Conservation (phyloP, 2,888 invertebrate genomes). For the Lepetodrilus schrolli region DNA sequence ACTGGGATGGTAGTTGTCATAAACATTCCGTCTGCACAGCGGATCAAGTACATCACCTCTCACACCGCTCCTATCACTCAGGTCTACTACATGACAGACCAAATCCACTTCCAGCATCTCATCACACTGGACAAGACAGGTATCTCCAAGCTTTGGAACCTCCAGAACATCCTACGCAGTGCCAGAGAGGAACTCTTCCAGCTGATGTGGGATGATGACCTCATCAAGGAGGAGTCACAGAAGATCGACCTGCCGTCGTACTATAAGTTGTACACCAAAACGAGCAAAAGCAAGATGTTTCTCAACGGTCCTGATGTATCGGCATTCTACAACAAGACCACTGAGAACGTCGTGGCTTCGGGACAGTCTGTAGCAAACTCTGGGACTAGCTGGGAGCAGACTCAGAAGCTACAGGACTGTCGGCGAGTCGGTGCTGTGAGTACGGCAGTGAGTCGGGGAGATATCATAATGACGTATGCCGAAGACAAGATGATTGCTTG, state of each 20-base stretch:
- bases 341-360: conserved; percentile 27
- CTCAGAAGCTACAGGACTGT: conserved; percentile 34
- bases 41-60: conserved; percentile 36
- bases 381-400: conserved; percentile 36
- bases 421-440: conserved; percentile 2
- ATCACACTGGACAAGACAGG: conserved; percentile 34
- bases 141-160: conserved; percentile 40
- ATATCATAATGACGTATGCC: conserved; percentile 33
- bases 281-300: conserved; percentile 38
- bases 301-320: conserved; percentile 46
- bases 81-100: conserved; percentile 39
- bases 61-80: conserved; percentile 28
- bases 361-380: conserved; percentile 33
- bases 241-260: conserved; percentile 39
- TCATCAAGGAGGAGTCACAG: conserved; percentile 38
- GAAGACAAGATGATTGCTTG: conserved; percentile 32
- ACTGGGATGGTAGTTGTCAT: conserved; percentile 37
- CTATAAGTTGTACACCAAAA: conserved; percentile 33
- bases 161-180: conserved; percentile 31
- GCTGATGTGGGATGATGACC: conserved; percentile 38
- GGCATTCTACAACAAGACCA: conserved; percentile 38
- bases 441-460: conserved; percentile 27
- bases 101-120: conserved; percentile 42
- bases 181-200: conserved; percentile 31
- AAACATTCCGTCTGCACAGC: conserved; percentile 42